These are phyloP conservation scores for Epizoanthus fatuus DNA, from an alignment of 92 coral and sea anemone genomes.

Conservation along the genomic window DNA sequence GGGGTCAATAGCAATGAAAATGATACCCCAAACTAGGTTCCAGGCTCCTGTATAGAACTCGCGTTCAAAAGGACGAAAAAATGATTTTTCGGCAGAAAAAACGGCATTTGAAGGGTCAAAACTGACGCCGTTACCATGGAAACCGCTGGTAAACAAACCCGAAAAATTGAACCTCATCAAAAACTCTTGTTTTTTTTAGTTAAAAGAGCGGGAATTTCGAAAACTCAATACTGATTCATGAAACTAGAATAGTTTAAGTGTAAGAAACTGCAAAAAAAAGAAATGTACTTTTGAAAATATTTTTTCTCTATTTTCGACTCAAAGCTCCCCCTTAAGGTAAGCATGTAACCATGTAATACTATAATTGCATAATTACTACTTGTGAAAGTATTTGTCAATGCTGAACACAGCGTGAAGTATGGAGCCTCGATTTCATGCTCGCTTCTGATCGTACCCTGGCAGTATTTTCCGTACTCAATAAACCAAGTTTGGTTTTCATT, in stretches of 20 bases:
- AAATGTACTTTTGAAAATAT: neutral
- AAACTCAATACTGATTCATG: neutral
- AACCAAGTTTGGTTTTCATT: too few species aligned
- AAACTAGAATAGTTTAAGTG: slow-evolving; percentile 18
- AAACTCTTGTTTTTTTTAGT: neutral
- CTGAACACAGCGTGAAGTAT: too few species aligned
- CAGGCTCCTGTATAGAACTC: slow-evolving; percentile 18
- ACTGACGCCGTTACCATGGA: slow-evolving; percentile 25
- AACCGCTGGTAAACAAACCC: slow-evolving; percentile 24
- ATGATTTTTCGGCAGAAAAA: neutral
- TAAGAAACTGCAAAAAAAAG: slow-evolving; percentile 21
- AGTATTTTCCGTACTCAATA: too few species aligned
- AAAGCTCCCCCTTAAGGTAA: too few species aligned
- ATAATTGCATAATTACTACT: too few species aligned
- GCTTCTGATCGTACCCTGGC: too few species aligned
- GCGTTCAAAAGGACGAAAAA: slow-evolving; percentile 13
- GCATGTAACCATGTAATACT: too few species aligned
- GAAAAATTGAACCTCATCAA: slow-evolving; percentile 5
- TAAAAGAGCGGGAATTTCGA: neutral
- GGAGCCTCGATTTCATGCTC: too few species aligned
- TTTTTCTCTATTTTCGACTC: neutral
- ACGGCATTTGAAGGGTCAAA: slow-evolving; percentile 13
- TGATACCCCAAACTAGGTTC: slow-evolving; percentile 25
- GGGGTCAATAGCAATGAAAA: slow-evolving; percentile 21
- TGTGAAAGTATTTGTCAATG: too few species aligned